Base-by-base conservation (phyloP, 1,140 invertebrate genomes). In the Anastatus disparis region DNA sequence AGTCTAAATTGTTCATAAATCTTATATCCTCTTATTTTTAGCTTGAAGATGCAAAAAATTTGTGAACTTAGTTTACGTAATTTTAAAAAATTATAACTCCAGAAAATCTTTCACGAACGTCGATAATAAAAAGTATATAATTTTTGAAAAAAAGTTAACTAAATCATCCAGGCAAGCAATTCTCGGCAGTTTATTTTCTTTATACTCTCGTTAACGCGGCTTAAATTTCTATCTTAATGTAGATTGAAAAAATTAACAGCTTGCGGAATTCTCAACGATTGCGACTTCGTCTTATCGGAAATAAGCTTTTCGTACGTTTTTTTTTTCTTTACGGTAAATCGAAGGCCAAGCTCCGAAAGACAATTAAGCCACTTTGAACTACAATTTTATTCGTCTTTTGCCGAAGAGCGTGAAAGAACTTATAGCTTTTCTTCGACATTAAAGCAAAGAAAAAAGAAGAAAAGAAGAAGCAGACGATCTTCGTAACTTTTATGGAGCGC, bases 351-450 rank as follows among this genome's bases (percentile, higher is more conserved):
- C n/a, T 4, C 6, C 50, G 29, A 24, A 24, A n/a, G 42, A 31
- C 65, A 68, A 68, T 68, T 68, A 59, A 68, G 55, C 65, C 42
- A 59, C 55, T 59, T 46, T 56, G 52, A 4, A 55, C 50, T 48
- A 59, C 29, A 46, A 50, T 68, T 59, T 68, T 48, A 59, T 59
- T 68, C 65, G 40, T 40, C 29, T 24, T 52, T 35, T 15, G n/a
- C 15, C 35, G 35, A 31, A 3, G 40, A 58, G 48, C 64, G 53
- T 67, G 40, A 58, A 58, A 26, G 50, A 65, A 31, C 63, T 8
- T 24, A n/a, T n/a, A n/a, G n/a, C n/a, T n/a, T n/a, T n/a, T 13
- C 22, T 15, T 7, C 0, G 10, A 7, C 9, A 7, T 29, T 7
- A 13, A 55, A 6, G 52, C 2, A 31, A 7, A 53, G 22, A 35